Evolutionary conservation across 2,113 vertebrate genomes (phyloP), one percentile per base, ranked within the genome.

Genomic region (Cyanistes caeruleus): DNA sequence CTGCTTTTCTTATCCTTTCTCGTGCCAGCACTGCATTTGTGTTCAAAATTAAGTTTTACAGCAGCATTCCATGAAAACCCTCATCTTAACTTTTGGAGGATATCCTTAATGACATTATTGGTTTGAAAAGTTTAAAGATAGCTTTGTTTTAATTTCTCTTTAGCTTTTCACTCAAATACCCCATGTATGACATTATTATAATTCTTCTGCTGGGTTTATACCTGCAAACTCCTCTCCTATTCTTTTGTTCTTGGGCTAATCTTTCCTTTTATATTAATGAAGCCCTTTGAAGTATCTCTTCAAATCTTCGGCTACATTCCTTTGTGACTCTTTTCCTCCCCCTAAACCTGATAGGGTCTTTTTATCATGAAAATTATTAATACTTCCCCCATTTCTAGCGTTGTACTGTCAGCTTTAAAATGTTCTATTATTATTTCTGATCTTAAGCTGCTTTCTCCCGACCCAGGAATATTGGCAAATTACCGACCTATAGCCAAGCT

Each of bases 401-500:
- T 82, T 43, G 78, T 92, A 97, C 78, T 55, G 15, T 17, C 31
- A 84, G 89, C 90, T 96, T 95, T 98, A 97, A 98, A 98, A 92
- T 39, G 55, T 91, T 88, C 96, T 96, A 93, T 94, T 95, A 95
- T 84, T 93, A 96, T 96, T 97, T 95, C 96, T 97, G 93, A 95
- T 97, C 97, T 97, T 95, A 97, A 97, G 93, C 16, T 58, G 77
- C 95, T 97, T 97, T 97, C 93, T 97, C 95, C 91, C 94, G 95
- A 97, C 96, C 96, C 95, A 97, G 97, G 97, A 97, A 97, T 97
- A 98, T 87, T 86, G 96, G 96, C 94, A 97, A 98, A 97, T 98
- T 96, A 97, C 95, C 43, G 95, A 98, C 97, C 97, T 95, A 94
- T 82, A 98, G 96, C 91, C 97, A 97, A 93, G 97, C 89, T 97